Evolutionary conservation across 2,888 invertebrate species (phyloP).

Genomic region (Sesamia inferens): DNA sequence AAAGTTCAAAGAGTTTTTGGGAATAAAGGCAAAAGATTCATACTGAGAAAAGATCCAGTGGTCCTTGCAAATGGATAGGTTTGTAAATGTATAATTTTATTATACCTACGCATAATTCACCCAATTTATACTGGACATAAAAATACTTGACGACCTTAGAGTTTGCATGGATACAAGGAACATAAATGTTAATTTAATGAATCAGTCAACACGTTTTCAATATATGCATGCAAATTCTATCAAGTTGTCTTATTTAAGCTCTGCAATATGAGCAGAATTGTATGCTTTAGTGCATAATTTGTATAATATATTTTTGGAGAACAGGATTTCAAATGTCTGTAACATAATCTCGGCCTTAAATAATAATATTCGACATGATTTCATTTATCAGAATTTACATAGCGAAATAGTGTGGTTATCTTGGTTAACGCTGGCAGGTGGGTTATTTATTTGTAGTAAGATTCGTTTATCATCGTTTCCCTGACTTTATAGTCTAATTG

Average conservation of each 20-base stretch:
- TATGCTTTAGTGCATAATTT: slow-evolving; percentile 42
- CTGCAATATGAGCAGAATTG: slow-evolving; percentile 31
- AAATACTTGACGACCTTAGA: slow-evolving; percentile 55
- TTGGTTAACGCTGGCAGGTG: slow-evolving; percentile 4
- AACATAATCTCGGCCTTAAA: slow-evolving; percentile 41
- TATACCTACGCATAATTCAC: too few species aligned
- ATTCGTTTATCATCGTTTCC: background rate
- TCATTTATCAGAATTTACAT: slow-evolving; percentile 41
- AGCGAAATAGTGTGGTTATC: slow-evolving; percentile 5
- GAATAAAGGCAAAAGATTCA: slow-evolving; percentile 3
- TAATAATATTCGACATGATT: slow-evolving; percentile 44
- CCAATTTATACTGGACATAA: slow-evolving; percentile 14
- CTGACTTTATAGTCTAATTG: slow-evolving; percentile 5
- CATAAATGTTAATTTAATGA: slow-evolving; percentile 36
- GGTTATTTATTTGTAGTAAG: slow-evolving; percentile 10
- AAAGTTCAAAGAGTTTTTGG: slow-evolving; percentile 29
- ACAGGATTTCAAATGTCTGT: slow-evolving; percentile 48
- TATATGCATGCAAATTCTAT: slow-evolving; percentile 33
- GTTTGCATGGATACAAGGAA: slow-evolving; percentile 25
- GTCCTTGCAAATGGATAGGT: slow-evolving; percentile 31
- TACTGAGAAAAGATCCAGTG: slow-evolving; percentile 7
- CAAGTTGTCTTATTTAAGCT: slow-evolving; percentile 25
- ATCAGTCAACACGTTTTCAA: slow-evolving; percentile 37
- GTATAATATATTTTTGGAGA: slow-evolving; percentile 35
- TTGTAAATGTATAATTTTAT: slow-evolving; percentile 38